Evolutionary conservation across 2,888 invertebrate species (phyloP).

Genomic region (Agrochola litura): DNA sequence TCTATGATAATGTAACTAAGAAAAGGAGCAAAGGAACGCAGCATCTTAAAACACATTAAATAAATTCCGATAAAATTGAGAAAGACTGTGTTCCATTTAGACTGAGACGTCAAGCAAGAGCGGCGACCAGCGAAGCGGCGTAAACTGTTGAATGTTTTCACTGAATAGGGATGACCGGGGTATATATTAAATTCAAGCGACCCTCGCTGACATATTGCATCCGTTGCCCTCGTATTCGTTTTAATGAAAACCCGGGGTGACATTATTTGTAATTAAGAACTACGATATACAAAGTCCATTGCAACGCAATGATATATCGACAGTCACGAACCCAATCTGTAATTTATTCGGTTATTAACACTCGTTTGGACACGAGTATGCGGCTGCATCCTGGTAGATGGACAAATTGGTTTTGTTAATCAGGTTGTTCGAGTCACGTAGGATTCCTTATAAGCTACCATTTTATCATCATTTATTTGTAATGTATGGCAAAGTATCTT

Average conservation of each 20-base stretch:
- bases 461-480: not conserved
- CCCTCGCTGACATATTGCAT: constrained; percentile 48
- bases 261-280: constrained; percentile 50
- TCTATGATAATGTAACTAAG: constrained; percentile 7
- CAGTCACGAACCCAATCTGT: constrained; percentile 12
- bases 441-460: not conserved
- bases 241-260: constrained; percentile 46
- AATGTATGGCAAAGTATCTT: not conserved
- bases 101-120: constrained; percentile 27
- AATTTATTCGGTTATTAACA: constrained; percentile 47
- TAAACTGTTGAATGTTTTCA: constrained; percentile 55
- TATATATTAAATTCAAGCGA: constrained; percentile 53
- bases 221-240: constrained; percentile 47
- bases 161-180: constrained; percentile 52
- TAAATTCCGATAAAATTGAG: constrained; percentile 32
- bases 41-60: constrained; percentile 15
- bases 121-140: constrained; percentile 9
- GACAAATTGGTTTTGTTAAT: constrained; percentile 65
- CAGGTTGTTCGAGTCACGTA: constrained; percentile 64
- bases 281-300: constrained; percentile 20
- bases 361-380: constrained; percentile 45
- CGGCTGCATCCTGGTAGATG: constrained; percentile 50
- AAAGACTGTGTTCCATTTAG: constrained; percentile 31
- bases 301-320: constrained; percentile 35
- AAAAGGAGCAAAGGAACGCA: not conserved